Percentiles rank a stretch among this genome's conserved stretches.
phyloP scores from a whole-genome alignment of 2,888 invertebrate species.

The Latrodectus hesperus region DNA sequence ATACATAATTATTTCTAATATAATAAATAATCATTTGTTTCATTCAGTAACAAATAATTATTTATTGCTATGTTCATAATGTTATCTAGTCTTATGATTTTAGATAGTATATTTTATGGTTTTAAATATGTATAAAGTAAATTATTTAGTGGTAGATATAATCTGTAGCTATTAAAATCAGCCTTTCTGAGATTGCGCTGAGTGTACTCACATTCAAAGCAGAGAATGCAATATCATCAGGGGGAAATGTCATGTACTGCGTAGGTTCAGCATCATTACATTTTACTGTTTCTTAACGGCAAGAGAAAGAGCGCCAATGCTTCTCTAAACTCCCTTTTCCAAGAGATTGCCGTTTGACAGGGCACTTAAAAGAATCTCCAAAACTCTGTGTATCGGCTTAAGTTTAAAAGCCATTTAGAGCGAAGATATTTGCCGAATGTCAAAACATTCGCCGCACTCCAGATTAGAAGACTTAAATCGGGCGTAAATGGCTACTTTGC shows the following conservation, averaged over 20 bases:
- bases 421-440: conserved; percentile 14
- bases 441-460: conserved; percentile 25
- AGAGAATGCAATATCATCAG: too few relatives aligned
- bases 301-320: background rate
- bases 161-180: too few relatives aligned
- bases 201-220: too few relatives aligned
- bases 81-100: too few relatives aligned
- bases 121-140: too few relatives aligned
- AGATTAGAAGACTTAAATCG: conserved; percentile 54
- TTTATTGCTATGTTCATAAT: too few relatives aligned
- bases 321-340: background rate
- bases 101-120: too few relatives aligned
- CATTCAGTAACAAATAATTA: too few relatives aligned
- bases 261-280: background rate
- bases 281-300: background rate
- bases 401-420: conserved; percentile 37
- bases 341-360: conserved; percentile 28
- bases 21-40: too few relatives aligned
- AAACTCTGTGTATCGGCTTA: conserved; percentile 44
- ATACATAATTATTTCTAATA: too few relatives aligned
- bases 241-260: background rate
- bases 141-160: too few relatives aligned
- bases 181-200: too few relatives aligned
- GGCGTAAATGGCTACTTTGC: conserved; percentile 37
- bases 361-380: conserved; percentile 42